Evolutionary conservation across 2,113 vertebrate genomes (phyloP), one percentile per base, ranked within the genome.

Genomic region (Paracanthobrama guichenoti): DNA sequence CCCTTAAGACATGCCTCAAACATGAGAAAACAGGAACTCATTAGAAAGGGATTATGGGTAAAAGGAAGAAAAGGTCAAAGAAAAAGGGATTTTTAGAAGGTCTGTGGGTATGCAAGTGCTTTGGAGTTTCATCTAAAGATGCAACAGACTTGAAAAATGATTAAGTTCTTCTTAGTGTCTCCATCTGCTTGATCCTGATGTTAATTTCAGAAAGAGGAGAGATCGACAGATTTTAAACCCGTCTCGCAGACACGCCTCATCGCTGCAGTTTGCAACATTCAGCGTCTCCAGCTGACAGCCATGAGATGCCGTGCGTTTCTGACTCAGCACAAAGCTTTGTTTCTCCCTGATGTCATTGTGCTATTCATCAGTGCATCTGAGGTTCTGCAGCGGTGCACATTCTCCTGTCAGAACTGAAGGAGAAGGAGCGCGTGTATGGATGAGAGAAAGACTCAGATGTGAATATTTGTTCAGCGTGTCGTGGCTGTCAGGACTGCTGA

Each of bases 381-480:
- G 57, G 64, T 50, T 67, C 66, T 60, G 26, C n/a, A 57, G 26
- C 42, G 11, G 11, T 85, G 87, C 86, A 88, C 78, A 86, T 80
- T 87, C 87, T 90, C 85, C 87, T 83, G 91, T 91, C 89, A 91
- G 89, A 87, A 88, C 87, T 86, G 82, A 62, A 62, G 53, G 86
- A 92, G 90, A 90, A 87, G 66, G 84, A 73, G 44, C 28, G 75
- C 85, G 84, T 85, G 86, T 90, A 44, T 22, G 72, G 31, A n/a
- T 28, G 90, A 89, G 90, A 89, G 90, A 92, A 89, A 90, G 84
- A 87, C 85, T 88, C 88, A 89, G 89, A 89, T 90, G 88, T 86
- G 90, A 85, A 87, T 91, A 90, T 91, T 92, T 92, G 88, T 90
- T 88, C 90, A 89, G 67, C 85, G 39, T 85, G 55, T 87, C 87